Conservation (phyloP, 2,113 vertebrate species). For the Oostethus manadensis region DNA sequence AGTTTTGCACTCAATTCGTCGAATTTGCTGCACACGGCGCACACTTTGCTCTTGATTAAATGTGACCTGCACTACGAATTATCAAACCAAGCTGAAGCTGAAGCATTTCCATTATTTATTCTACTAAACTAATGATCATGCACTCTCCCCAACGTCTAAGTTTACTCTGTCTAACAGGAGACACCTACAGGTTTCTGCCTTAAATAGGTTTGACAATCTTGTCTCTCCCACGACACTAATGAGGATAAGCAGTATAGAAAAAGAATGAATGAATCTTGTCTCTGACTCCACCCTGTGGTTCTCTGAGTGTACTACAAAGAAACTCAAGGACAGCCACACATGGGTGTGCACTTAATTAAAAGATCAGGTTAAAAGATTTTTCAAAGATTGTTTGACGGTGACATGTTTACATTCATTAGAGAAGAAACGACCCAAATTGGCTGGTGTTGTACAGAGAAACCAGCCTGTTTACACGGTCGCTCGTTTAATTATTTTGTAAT, state of each 20-base stretch:
- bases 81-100: not conserved
- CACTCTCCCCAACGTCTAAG: no score
- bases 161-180: not conserved
- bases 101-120: constrained; percentile 17
- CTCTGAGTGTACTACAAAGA: constrained; percentile 71
- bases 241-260: no score
- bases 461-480: constrained; percentile 83
- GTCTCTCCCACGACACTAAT: no score
- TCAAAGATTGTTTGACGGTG: constrained; percentile 1
- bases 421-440: constrained; percentile 59
- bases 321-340: constrained; percentile 58
- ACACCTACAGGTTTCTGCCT: not conserved
- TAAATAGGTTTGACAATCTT: not conserved
- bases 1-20: not conserved
- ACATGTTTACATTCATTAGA: constrained; percentile 10
- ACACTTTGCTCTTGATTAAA: not conserved
- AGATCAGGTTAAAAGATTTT: constrained; percentile 45
- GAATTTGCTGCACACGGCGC: constrained; percentile 5
- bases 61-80: not conserved
- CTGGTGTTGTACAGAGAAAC: constrained; percentile 97
- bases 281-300: constrained; percentile 57
- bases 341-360: constrained; percentile 15
- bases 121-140: not conserved
- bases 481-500: constrained; percentile 11
- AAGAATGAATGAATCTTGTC: no score